Percentiles rank a stretch among this genome's conserved stretches.
Conservation (phyloP, 2,113 vertebrate species). For the Pycnonotus jocosus region DNA sequence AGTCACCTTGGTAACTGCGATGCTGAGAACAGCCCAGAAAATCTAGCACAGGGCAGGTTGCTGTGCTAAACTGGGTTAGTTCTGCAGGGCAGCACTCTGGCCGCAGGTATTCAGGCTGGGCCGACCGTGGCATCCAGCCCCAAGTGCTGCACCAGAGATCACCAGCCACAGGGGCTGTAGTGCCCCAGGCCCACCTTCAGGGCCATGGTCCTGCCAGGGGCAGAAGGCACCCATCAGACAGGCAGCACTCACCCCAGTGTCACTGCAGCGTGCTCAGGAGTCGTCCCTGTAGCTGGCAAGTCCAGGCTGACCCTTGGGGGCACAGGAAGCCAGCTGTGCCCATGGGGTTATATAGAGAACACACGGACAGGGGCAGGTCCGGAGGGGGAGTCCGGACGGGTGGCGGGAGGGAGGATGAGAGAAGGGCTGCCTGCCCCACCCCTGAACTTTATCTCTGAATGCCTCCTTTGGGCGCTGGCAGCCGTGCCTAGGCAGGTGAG, state of each 20-base stretch:
- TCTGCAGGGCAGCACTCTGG: background rate
- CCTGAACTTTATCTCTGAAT: background rate
- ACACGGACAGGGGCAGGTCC: background rate
- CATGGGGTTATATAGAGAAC: rapidly evolving
- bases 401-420: background rate
- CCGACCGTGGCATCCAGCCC: rapidly evolving
- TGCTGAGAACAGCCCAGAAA: conserved; percentile 39
- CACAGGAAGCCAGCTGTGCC: rapidly evolving
- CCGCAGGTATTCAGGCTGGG: no score
- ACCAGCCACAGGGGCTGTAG: rapidly evolving
- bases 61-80: background rate
- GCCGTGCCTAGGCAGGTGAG: background rate
- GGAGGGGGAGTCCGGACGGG: rapidly evolving
- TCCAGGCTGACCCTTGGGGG: rapidly evolving
- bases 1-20: conserved; percentile 43
- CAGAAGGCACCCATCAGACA: background rate
- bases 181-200: background rate
- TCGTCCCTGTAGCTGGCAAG: rapidly evolving
- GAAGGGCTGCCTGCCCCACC: background rate
- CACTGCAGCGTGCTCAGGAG: background rate
- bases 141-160: background rate
- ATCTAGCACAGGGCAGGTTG: conserved; percentile 6
- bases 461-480: background rate
- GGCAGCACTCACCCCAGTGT: background rate
- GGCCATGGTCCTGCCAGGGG: rapidly evolving